These are phyloP conservation scores for Manduca sexta DNA, from an alignment of 1,140 invertebrate genomes.

Conservation along the genomic window DNA sequence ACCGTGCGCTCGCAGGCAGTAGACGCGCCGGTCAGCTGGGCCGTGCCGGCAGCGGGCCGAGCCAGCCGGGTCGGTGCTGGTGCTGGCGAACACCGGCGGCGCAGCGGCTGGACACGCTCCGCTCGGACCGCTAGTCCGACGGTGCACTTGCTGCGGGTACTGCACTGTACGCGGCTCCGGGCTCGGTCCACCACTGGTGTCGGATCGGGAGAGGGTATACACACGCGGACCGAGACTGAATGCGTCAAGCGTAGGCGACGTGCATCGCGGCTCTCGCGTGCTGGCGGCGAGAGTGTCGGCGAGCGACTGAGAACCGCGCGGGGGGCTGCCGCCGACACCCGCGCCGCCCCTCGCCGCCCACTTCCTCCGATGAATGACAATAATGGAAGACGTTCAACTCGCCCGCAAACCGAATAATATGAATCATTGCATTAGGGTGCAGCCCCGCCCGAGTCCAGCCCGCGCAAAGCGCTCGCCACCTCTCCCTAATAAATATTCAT, in stretches of 20 bases:
- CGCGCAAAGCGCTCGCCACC: conserved; percentile 35
- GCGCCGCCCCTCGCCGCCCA: conserved; percentile 65
- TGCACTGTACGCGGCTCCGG: conserved; percentile 45
- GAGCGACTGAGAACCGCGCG: conserved; percentile 58
- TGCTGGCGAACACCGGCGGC: conserved; percentile 1
- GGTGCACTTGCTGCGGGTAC: conserved; percentile 26
- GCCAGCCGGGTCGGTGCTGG: conserved; percentile 14
- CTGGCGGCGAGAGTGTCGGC: conserved; percentile 63
- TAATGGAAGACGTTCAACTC: conserved; percentile 73
- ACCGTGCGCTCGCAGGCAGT: conserved; percentile 59
- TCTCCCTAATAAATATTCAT: conserved; percentile 47
- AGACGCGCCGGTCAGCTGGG: conserved; percentile 57
- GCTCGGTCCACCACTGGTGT: conserved; percentile 36
- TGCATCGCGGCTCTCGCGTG: conserved; percentile 64
- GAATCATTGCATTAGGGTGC: conserved; percentile 73
- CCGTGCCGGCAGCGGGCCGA: conserved; percentile 28
- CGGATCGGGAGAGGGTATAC: conserved; percentile 52
- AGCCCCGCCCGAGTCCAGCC: conserved; percentile 61
- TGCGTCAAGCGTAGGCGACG: conserved; percentile 54
- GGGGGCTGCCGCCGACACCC: conserved; percentile 49
- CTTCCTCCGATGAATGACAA: conserved; percentile 73
- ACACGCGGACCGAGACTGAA: conserved; percentile 53
- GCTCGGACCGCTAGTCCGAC: conserved; percentile 16
- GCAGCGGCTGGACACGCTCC: too few species aligned
- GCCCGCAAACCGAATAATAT: conserved; percentile 72